Conservation (phyloP, 2,888 invertebrate genomes). For the Drosophila pseudotalamancana region DNA sequence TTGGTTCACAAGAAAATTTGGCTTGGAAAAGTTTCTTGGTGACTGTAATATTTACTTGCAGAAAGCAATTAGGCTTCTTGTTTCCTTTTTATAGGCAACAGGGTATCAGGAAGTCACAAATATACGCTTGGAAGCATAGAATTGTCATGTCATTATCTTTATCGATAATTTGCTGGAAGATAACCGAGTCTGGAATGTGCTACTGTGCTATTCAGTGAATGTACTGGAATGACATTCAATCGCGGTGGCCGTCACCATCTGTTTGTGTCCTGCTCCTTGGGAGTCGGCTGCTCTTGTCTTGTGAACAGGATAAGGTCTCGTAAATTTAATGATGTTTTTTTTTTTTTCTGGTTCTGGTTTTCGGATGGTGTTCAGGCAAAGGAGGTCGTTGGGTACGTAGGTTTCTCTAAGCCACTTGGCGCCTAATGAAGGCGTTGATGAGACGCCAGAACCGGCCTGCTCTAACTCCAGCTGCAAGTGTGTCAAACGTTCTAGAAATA, state of each 20-base stretch:
- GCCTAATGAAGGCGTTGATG: constrained; percentile 77
- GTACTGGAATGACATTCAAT: too few species aligned
- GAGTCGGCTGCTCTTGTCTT: constrained; percentile 41
- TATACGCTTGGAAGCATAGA: too few species aligned
- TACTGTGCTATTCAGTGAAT: too few species aligned
- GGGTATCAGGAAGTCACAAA: too few species aligned
- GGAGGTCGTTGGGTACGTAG: not conserved
- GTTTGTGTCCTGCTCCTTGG: constrained; percentile 29
- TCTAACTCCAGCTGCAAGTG: constrained; percentile 24
- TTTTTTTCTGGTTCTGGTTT: not conserved
- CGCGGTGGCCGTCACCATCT: constrained; percentile 23
- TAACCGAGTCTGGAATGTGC: not conserved
- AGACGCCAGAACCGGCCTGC: constrained; percentile 37
- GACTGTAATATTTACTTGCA: too few species aligned
- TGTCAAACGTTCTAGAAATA: constrained; percentile 78
- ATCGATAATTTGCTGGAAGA: constrained; percentile 10
- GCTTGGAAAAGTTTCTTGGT: too few species aligned
- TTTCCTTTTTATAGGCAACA: too few species aligned
- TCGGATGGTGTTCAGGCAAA: not conserved
- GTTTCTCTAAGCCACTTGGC: constrained; percentile 53
- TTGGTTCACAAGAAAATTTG: too few species aligned
- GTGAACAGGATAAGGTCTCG: constrained; percentile 49
- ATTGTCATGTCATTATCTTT: constrained; percentile 10
- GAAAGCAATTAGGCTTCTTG: not conserved
- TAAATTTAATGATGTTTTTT: constrained; percentile 77